These are phyloP conservation scores for Belonocnema kinseyi DNA, from an alignment of 1,140 invertebrate species.

Conservation along the genomic window DNA sequence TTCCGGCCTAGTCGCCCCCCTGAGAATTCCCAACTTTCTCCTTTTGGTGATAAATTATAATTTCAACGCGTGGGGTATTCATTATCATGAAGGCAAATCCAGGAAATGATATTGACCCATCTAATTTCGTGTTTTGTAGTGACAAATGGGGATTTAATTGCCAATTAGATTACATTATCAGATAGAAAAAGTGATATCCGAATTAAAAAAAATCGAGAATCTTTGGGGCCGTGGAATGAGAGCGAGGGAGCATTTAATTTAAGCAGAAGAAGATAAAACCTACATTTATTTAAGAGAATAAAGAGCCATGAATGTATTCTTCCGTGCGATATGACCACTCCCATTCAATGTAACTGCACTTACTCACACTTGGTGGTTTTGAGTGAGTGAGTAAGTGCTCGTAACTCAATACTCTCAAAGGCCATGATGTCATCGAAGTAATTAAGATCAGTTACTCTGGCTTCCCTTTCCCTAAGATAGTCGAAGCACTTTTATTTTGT, in stretches of 20 bases:
- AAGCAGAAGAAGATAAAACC: not conserved
- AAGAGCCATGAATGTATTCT: not conserved
- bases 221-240: not conserved
- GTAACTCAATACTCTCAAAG: slow-evolving; percentile 69
- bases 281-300: not conserved
- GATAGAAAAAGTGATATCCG: not conserved
- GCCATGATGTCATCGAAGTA: slow-evolving; percentile 73
- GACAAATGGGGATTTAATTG: too few relatives aligned
- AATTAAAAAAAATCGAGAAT: not conserved
- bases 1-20: too few relatives aligned
- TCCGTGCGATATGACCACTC: slow-evolving; percentile 49
- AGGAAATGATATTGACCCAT: too few relatives aligned
- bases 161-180: not conserved
- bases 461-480: slow-evolving; percentile 50
- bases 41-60: too few relatives aligned
- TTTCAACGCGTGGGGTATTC: too few relatives aligned
- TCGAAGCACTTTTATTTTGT: not conserved
- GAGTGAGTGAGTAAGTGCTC: slow-evolving; percentile 61
- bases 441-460: slow-evolving; percentile 73
- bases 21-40: too few relatives aligned
- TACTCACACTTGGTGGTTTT: slow-evolving; percentile 34
- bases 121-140: too few relatives aligned
- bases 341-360: slow-evolving; percentile 31
- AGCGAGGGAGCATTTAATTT: not conserved
- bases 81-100: not conserved